A percentile compares a stretch with the other conserved stretches of the same genome.
Conservation (phyloP, 2,888 invertebrate genomes). For the Phyllotreta cruciferae region DNA sequence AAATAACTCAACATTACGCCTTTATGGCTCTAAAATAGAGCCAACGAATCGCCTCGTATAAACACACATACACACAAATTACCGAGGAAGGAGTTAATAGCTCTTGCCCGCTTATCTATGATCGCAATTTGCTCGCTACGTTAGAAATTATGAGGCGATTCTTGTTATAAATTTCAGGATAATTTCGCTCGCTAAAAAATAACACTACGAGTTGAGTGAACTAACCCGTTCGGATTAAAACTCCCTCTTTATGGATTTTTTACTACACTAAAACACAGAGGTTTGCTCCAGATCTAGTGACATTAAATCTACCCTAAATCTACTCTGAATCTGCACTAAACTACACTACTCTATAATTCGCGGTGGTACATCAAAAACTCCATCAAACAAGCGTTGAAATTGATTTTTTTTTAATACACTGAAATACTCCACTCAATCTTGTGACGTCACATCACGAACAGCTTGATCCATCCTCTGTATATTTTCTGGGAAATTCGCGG, state of each 20-base stretch:
- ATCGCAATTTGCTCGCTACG: conserved; percentile 36
- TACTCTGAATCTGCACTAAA: no score
- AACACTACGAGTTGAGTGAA: conserved; percentile 30
- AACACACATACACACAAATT: background rate
- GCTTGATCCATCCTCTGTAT: no score
- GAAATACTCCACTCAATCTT: no score
- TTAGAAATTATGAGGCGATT: conserved; percentile 35
- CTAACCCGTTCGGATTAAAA: conserved; percentile 22
- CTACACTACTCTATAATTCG: no score
- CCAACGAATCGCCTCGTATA: conserved; percentile 13
- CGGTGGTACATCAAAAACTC: no score
- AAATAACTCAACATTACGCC: no score
- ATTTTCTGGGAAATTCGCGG: no score
- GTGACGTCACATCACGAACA: no score
- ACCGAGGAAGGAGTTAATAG: conserved; percentile 32
- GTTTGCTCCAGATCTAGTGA: no score
- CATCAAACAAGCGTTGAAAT: no score
- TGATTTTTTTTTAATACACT: no score
- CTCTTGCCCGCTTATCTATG: conserved; percentile 31
- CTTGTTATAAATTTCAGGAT: conserved; percentile 36
- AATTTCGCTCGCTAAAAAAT: conserved; percentile 31
- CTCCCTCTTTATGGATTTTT: conserved; percentile 11
- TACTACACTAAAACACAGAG: background rate
- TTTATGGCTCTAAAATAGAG: background rate
- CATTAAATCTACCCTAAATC: no score